phyloP scores from a whole-genome alignment of 2,888 invertebrate species.

The Monochamus alternatus region DNA sequence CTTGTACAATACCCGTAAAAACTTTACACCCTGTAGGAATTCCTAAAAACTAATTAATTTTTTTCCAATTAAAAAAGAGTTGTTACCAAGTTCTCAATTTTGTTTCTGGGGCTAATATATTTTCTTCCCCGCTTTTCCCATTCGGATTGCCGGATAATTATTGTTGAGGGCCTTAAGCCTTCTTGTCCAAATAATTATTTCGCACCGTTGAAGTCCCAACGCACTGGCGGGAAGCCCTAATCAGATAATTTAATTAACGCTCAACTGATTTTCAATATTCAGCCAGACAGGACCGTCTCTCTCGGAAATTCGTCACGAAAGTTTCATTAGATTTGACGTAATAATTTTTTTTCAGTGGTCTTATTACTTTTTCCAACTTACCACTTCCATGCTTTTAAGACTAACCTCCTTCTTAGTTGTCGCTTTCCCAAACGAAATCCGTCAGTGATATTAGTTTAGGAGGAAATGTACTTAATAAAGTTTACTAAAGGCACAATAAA shows the following conservation, averaged over 20 bases:
- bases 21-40: too few species aligned
- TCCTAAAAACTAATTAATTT: not conserved
- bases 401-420: too few species aligned
- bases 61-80: not conserved
- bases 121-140: not conserved
- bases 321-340: not conserved
- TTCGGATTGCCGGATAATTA: not conserved
- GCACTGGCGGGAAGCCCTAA: not conserved
- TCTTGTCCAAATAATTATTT: conserved; percentile 12
- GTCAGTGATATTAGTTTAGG: too few species aligned
- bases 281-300: not conserved
- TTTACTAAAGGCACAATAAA: too few species aligned
- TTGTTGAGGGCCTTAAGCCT: not conserved
- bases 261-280: conserved; percentile 13
- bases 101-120: not conserved
- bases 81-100: not conserved
- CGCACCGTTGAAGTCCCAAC: not conserved
- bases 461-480: too few species aligned
- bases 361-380: too few species aligned
- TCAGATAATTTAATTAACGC: conserved; percentile 12
- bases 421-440: too few species aligned
- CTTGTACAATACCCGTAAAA: too few species aligned
- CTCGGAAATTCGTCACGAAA: not conserved
- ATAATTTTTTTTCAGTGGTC: not conserved
- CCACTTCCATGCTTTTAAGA: too few species aligned